Percentiles rank a stretch among this genome's conserved stretches.
These are phyloP conservation scores for Hymenochirus boettgeri DNA, from an alignment of 2,113 vertebrate species.

Conservation along the genomic window DNA sequence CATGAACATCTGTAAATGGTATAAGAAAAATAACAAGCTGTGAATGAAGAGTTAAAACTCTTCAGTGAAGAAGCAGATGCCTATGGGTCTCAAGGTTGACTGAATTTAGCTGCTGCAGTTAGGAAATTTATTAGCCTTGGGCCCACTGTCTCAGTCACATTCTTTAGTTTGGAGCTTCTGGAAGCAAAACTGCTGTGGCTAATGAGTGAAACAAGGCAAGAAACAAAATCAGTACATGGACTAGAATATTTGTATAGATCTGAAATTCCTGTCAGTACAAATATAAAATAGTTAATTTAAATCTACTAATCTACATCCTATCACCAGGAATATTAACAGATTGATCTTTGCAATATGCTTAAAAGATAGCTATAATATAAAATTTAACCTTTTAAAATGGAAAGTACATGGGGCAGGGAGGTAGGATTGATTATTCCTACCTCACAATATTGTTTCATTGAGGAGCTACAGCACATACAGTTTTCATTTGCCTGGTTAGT, in stretches of 20 bases:
- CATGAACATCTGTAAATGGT: constrained; percentile 11
- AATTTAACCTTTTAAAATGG: too few relatives aligned
- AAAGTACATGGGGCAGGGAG: too few relatives aligned
- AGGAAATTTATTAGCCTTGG: constrained; percentile 50
- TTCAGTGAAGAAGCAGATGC: constrained; percentile 45
- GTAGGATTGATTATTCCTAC: too few relatives aligned
- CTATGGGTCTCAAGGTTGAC: constrained; percentile 49
- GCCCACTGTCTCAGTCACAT: constrained; percentile 44
- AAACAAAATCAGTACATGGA: constrained; percentile 46
- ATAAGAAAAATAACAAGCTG: constrained; percentile 13
- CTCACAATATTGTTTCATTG: too few relatives aligned
- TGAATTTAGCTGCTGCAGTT: constrained; percentile 49
- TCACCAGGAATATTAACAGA: too few relatives aligned
- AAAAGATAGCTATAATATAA: too few relatives aligned
- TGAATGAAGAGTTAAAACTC: constrained; percentile 50
- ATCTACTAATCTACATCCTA: too few relatives aligned
- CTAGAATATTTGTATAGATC: constrained; percentile 44
- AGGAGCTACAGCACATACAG: too few relatives aligned
- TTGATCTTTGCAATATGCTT: too few relatives aligned
- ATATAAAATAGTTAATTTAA: too few relatives aligned
- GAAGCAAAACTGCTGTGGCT: constrained; percentile 43
- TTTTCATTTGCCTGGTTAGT: too few relatives aligned
- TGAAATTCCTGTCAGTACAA: constrained; percentile 8
- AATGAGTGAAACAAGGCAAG: constrained; percentile 50
- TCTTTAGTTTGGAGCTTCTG: constrained; percentile 49